Evolutionary conservation across 2,797 vertebrate genomes (phyloP).

Genomic region (Caiman crocodilus): DNA sequence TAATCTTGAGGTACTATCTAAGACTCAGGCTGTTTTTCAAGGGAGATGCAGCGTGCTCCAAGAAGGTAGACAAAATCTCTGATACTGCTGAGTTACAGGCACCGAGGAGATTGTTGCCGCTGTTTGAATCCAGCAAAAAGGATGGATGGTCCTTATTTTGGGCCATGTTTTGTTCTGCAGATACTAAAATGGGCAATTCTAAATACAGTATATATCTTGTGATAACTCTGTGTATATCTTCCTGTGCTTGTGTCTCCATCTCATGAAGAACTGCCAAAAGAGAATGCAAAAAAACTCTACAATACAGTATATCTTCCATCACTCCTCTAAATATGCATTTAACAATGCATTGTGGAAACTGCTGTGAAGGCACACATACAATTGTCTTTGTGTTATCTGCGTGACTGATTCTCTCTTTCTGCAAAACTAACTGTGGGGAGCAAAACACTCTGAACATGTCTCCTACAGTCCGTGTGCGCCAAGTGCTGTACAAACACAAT

Average conservation of each 20-base stretch:
- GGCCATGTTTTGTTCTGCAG: background rate
- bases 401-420: too few relatives aligned
- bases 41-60: background rate
- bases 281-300: background rate
- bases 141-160: background rate
- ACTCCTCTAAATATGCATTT: background rate
- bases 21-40: background rate
- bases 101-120: accelerated
- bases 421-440: too few relatives aligned
- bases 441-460: too few relatives aligned
- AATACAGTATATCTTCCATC: background rate
- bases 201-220: background rate
- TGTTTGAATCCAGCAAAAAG: too few relatives aligned
- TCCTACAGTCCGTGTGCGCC: too few relatives aligned
- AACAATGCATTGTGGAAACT: too few relatives aligned
- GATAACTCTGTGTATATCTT: background rate
- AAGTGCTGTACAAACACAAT: too few relatives aligned
- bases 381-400: too few relatives aligned
- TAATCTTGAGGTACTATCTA: background rate
- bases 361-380: too few relatives aligned
- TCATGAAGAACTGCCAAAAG: background rate
- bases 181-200: background rate
- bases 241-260: background rate
- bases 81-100: accelerated
- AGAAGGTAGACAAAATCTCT: background rate